Base-by-base conservation (phyloP, 2,113 vertebrate genomes). In the Serilophus lunatus region DNA sequence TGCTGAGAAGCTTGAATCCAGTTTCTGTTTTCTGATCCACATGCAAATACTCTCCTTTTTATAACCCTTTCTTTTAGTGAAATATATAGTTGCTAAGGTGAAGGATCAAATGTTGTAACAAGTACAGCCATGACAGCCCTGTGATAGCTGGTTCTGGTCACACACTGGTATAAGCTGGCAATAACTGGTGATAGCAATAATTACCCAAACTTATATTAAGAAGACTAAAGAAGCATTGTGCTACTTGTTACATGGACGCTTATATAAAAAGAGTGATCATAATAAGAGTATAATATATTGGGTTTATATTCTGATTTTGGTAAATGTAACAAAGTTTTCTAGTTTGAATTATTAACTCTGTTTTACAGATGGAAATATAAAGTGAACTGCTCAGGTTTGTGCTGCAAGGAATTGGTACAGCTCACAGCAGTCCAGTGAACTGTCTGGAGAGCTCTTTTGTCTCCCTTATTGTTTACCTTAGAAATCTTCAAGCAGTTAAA, bases 401-500 rank as follows among this genome's bases (percentile, higher is more conserved):
- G 63, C 71, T 83, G 35, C 79, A 90, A 79, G 66, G 84, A 64
- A 63, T 18, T 29, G 15, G 13, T 47, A 45, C 29, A 79, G 42
- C 42, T 74, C 79, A 80, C 60, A 84, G 79, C 3, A 86, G 53
- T 18, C 80, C 65, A 59, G 42, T 24, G 64, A 86, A 86, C 35
- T 63, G 18, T 22, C 33, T 72, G 25, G 75, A 85, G 63, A 92
- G 33, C 26, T 54, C 26, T 90, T 85, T 60, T 86, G 33, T 24
- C 63, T 95, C 47, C 40, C 8, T 88, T 81, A 35, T 54, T 90
- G 72, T 86, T 93, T 96, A 88, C 50, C 57, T 90, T 69, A 90
- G 54, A 92, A 87, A 19, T 75, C 65, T 93, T 95, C 56, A 94
- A 90, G 82, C n/a, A 89, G 59, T 65, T 68, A 95, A 96, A 93